phyloP scores from a whole-genome alignment of 2,113 vertebrate genomes.

The Notothenia rossii region DNA sequence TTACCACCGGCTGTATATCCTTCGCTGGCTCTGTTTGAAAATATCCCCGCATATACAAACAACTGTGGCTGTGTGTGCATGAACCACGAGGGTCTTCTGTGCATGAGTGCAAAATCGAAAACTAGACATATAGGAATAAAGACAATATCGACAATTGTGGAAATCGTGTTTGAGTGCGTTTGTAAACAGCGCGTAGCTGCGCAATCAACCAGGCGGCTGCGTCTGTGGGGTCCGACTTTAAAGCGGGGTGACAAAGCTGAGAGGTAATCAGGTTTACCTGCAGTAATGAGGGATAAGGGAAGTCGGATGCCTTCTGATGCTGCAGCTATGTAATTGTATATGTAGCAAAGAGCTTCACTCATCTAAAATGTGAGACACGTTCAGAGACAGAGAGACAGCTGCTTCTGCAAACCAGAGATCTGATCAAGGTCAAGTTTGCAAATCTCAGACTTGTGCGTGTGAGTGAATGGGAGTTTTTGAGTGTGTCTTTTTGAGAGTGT shows the following conservation, averaged over 20 bases:
- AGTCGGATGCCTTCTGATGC: slow-evolving; percentile 39
- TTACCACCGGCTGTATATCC: slow-evolving; percentile 79
- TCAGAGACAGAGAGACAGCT: background rate
- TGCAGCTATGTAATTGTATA: slow-evolving; percentile 8
- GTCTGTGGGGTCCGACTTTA: slow-evolving; percentile 36
- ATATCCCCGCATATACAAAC: slow-evolving; percentile 75
- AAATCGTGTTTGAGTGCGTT: slow-evolving; percentile 62
- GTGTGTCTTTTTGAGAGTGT: slow-evolving; percentile 44
- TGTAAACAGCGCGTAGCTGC: slow-evolving; percentile 58
- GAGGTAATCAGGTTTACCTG: slow-evolving; percentile 38
- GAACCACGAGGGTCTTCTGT: slow-evolving; percentile 14
- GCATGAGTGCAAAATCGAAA: slow-evolving; percentile 36
- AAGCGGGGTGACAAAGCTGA: slow-evolving; percentile 35
- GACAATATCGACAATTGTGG: slow-evolving; percentile 35
- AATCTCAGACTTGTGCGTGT: background rate
- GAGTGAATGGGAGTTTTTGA: slow-evolving; percentile 9
- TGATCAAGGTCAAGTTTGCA: slow-evolving; percentile 11
- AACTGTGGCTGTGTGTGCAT: slow-evolving; percentile 59
- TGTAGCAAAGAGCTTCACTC: background rate
- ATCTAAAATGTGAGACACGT: slow-evolving; percentile 5
- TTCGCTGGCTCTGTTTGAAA: slow-evolving; percentile 76
- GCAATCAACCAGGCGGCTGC: slow-evolving; percentile 59
- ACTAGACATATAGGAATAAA: slow-evolving; percentile 25
- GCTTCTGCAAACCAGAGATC: background rate
- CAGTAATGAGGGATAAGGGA: slow-evolving; percentile 59